Evolutionary conservation across 1,140 invertebrate species (phyloP).

Genomic region (Achroia grisella): DNA sequence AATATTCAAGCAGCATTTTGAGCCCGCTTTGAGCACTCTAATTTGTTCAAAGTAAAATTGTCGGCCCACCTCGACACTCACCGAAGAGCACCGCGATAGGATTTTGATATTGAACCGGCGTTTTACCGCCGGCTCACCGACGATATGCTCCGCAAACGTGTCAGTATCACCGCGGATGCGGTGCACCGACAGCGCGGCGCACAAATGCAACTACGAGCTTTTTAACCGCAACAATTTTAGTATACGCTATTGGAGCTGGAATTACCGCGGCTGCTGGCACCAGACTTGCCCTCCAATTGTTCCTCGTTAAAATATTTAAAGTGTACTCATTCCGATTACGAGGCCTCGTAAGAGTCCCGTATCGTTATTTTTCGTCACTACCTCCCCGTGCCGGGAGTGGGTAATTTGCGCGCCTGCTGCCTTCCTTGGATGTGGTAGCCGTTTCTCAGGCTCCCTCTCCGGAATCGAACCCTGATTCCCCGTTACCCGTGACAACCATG

Average conservation of each 20-base stretch:
- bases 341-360: conserved; percentile 83
- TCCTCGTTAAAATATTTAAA: conserved; percentile 93
- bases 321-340: conserved; percentile 92
- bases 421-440: conserved; percentile 91
- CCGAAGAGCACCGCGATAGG: conserved; percentile 4
- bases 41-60: conserved; percentile 5
- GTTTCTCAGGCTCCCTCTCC: conserved; percentile 87
- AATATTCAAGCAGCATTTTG: conserved; percentile 73
- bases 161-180: conserved; percentile 5
- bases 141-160: conserved; percentile 5
- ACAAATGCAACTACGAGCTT: conserved; percentile 79
- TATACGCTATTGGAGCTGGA: conserved; percentile 94
- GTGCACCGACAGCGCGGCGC: conserved; percentile 5
- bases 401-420: conserved; percentile 89
- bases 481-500: conserved; percentile 4
- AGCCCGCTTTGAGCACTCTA: conserved; percentile 1
- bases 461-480: conserved; percentile 75
- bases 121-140: conserved; percentile 2
- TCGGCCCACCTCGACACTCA: conserved; percentile 4
- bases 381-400: conserved; percentile 80
- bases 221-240: conserved; percentile 89
- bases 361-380: conserved; percentile 93
- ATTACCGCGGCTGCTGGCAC: conserved; percentile 93
- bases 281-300: conserved; percentile 93
- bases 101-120: conserved; percentile 5